Conservation (phyloP, 2,797 vertebrate genomes). For the Squalus acanthias region DNA sequence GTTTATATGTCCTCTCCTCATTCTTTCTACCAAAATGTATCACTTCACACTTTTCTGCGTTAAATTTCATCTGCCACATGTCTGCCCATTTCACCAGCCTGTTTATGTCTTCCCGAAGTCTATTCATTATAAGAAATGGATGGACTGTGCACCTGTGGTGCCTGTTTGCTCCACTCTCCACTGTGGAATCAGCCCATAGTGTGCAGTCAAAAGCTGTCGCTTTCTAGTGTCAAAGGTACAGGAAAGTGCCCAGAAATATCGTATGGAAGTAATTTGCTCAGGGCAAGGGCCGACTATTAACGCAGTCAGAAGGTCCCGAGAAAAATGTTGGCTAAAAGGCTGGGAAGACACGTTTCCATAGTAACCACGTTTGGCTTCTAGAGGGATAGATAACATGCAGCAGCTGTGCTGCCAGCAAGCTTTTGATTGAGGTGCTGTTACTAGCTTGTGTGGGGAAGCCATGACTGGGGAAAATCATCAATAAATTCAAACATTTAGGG, state of each 20-base stretch:
- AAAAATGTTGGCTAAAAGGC: neutral
- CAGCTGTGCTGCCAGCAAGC: neutral
- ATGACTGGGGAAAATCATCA: neutral
- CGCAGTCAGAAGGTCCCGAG: slow-evolving; percentile 24
- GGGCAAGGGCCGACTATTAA: neutral
- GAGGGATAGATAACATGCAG: neutral
- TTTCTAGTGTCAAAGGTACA: neutral
- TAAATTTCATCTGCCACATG: no score
- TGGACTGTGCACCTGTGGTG: neutral
- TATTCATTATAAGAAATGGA: slow-evolving; percentile 4
- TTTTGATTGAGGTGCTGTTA: neutral
- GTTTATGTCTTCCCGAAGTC: no score
- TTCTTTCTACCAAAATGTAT: no score
- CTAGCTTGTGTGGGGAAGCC: neutral
- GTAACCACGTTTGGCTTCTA: neutral
- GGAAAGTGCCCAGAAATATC: neutral
- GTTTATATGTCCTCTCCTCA: no score
- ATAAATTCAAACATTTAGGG: neutral
- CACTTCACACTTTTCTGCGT: no score
- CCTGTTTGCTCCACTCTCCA: neutral
- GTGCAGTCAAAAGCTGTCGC: neutral
- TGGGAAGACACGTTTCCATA: neutral
- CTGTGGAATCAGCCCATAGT: neutral
- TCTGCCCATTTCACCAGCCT: no score
- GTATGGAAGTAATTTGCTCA: slow-evolving; percentile 24